These are phyloP conservation scores for Apis laboriosa DNA, from an alignment of 1,140 invertebrate genomes.

Conservation along the genomic window DNA sequence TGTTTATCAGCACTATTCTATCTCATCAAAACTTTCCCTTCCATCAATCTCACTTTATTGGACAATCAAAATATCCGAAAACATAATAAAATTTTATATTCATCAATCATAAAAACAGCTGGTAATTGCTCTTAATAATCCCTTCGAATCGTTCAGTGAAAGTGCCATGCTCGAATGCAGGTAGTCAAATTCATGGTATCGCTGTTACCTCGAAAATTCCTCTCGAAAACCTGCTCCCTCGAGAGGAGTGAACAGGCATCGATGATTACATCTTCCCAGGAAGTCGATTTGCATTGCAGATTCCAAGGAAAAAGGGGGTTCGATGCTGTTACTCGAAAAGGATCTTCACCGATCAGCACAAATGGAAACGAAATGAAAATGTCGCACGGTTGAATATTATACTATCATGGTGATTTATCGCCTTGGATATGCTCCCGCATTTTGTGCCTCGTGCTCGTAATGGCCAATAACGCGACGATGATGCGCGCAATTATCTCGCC, in stretches of 20 bases:
- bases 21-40: neutral
- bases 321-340: neutral
- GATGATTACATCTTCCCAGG: slow-evolving; percentile 23
- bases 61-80: neutral
- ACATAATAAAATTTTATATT: too few relatives aligned
- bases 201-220: neutral
- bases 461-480: slow-evolving; percentile 59
- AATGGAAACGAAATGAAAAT: slow-evolving; percentile 20
- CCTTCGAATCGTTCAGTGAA: neutral
- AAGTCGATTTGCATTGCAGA: slow-evolving; percentile 40
- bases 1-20: neutral
- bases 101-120: neutral
- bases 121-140: neutral
- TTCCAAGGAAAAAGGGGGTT: neutral
- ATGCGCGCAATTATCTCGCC: slow-evolving; percentile 56
- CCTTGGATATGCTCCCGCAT: slow-evolving; percentile 5
- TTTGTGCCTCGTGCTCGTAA: slow-evolving; percentile 48
- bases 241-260: neutral
- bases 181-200: neutral
- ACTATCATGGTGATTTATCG: slow-evolving; percentile 52
- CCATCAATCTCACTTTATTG: neutral
- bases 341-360: neutral
- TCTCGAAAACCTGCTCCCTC: slow-evolving; percentile 9
- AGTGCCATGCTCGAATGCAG: neutral
- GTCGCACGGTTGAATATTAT: slow-evolving; percentile 30